Evolutionary conservation across 2,113 vertebrate species (phyloP), one percentile per base, ranked within the genome.

Genomic region (Tonatia bakeri): DNA sequence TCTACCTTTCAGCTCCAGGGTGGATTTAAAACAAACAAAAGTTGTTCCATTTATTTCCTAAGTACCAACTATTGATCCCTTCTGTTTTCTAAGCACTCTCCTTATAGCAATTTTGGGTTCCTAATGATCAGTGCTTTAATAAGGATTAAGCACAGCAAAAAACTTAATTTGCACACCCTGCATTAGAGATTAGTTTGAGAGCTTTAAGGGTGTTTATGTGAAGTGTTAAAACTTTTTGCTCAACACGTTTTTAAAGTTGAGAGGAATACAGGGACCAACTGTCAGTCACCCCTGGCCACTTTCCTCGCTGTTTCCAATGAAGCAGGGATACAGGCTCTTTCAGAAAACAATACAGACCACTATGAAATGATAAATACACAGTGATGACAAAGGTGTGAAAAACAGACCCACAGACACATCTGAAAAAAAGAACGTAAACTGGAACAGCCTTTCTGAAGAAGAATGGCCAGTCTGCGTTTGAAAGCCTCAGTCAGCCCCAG

Each of bases 1-100:
- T 92, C 88, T 87, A 31, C 82, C 69, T 92, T 94, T 92, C 52
- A 95, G 64, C n/a, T 38, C 50, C n/a, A 64, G 91, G 38, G 6
- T 40, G 16, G 15, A 47, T 94, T 85, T 88, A 28, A 52, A 87
- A 75, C 75, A 65, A 45, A 92, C 43, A 70, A 45, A 94, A 67
- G 36, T 76, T 26, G 2, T 45, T 94, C 87, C 69, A 80, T 70
- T 93, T 83, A 61, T 65, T 90, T 90, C 31, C 64, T 70, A 84
- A 91, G 38, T 50, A 77, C 26, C 36, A 95, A 75, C 38, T 56
- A 84, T 70, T 0, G 8, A 91, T 83, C 54, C 15, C 59, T 59
- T 38, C 38, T 45, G 65, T 70, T 93, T 88, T 61, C 73, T 38
- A 56, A 92, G 79, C 45, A 4, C 6, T 38, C 54, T 86, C 13